Conservation (phyloP, 2,113 vertebrate species). For the Coryphaenoides rupestris region DNA sequence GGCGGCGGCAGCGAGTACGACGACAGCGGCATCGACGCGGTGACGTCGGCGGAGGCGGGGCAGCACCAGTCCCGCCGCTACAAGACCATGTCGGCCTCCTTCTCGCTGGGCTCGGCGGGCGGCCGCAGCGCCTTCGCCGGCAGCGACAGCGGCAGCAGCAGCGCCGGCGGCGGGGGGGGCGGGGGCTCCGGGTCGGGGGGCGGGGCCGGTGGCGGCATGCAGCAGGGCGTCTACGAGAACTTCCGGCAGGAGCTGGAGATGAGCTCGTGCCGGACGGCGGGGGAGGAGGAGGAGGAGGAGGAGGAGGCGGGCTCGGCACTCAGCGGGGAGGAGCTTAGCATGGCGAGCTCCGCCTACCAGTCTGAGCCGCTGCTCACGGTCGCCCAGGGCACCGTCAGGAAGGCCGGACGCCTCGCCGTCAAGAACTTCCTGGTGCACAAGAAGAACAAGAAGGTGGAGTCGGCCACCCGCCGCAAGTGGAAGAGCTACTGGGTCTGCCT, state of each 20-base stretch:
- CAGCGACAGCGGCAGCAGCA: constrained; percentile 81
- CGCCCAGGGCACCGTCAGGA: constrained; percentile 87
- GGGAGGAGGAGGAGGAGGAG: too few relatives aligned
- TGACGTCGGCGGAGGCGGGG: constrained; percentile 78
- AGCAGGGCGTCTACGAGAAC: constrained; percentile 90
- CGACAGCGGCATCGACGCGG: constrained; percentile 89
- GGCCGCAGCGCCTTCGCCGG: constrained; percentile 79
- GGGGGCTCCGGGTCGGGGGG: constrained; percentile 80
- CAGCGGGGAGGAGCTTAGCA: constrained; percentile 86
- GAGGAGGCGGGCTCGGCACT: constrained; percentile 86
- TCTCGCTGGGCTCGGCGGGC: constrained; percentile 75
- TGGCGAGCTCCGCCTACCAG: constrained; percentile 87
- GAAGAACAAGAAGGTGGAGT: constrained; percentile 96
- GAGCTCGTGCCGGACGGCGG: constrained; percentile 82
- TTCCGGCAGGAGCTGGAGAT: constrained; percentile 91
- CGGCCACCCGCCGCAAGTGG: constrained; percentile 90
- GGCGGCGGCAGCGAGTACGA: constrained; percentile 83
- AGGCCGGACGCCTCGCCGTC: constrained; percentile 87
- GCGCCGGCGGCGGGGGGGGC: constrained; percentile 58
- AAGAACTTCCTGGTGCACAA: constrained; percentile 97
- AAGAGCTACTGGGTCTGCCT: constrained; percentile 97
- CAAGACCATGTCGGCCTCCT: constrained; percentile 88
- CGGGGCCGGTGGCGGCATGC: constrained; percentile 83
- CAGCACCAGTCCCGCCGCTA: constrained; percentile 83
- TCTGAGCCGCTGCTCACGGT: constrained; percentile 81